A percentile compares a stretch with the other conserved stretches of the same genome.
Evolutionary conservation across 1,140 invertebrate species (phyloP).

Genomic region (Papilio aristodemus): DNA sequence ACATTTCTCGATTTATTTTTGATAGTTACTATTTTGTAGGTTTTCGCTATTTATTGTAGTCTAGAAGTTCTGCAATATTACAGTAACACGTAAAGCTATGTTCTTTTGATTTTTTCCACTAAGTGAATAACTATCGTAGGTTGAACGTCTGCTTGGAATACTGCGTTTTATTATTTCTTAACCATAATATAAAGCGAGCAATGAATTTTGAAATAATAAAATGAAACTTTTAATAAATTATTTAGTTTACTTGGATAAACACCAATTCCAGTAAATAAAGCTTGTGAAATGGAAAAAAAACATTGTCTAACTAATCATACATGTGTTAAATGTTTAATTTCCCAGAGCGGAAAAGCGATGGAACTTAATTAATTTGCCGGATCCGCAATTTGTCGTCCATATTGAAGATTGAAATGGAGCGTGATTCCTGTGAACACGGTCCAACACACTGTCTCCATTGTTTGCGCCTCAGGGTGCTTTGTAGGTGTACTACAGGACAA

Average conservation of each 20-base stretch:
- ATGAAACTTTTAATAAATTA: too few relatives aligned
- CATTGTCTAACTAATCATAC: not conserved
- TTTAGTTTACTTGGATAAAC: too few relatives aligned
- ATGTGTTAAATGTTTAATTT: slow-evolving; percentile 1
- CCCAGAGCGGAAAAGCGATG: not conserved
- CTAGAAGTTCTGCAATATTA: not conserved
- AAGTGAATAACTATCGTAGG: too few relatives aligned
- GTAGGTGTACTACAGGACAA: not conserved
- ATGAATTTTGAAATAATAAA: too few relatives aligned
- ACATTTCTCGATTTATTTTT: not conserved
- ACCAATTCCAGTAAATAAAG: too few relatives aligned
- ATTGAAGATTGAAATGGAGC: slow-evolving; percentile 18
- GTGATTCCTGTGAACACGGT: slow-evolving; percentile 13
- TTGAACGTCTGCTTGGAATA: too few relatives aligned
- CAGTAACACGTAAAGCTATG: too few relatives aligned
- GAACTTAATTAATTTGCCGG: slow-evolving; percentile 1
- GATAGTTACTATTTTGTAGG: not conserved
- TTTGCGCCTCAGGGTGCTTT: not conserved
- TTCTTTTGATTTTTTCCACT: too few relatives aligned
- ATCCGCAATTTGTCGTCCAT: slow-evolving; percentile 3
- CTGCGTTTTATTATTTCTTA: too few relatives aligned
- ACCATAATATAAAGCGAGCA: too few relatives aligned
- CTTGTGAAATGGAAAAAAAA: not conserved
- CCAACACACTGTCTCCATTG: not conserved
- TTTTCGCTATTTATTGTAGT: not conserved